These are phyloP conservation scores for Monochamus saltuarius DNA, from an alignment of 1,140 invertebrate genomes.

Conservation along the genomic window DNA sequence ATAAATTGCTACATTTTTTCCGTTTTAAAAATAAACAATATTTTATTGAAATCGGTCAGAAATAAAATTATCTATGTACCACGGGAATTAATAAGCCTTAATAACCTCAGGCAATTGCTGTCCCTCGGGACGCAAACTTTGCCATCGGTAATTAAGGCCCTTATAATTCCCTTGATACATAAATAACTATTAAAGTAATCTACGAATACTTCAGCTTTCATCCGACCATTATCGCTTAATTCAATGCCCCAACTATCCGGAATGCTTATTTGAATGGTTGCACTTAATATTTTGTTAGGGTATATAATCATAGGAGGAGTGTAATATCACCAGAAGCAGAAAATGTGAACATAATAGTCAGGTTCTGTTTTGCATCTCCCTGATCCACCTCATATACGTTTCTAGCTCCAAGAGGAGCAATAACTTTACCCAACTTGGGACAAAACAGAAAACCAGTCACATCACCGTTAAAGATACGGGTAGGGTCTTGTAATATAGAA, in stretches of 20 bases:
- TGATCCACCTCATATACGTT: slow-evolving; percentile 42
- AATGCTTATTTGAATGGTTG: slow-evolving; percentile 36
- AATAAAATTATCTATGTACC: too few species aligned
- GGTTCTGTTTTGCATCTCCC: slow-evolving; percentile 19
- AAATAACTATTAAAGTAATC: too few species aligned
- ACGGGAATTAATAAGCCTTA: too few species aligned
- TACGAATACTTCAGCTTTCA: slow-evolving; percentile 48
- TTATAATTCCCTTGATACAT: too few species aligned
- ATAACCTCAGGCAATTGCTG: too few species aligned
- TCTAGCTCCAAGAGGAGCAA: slow-evolving; percentile 40
- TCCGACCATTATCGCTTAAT: slow-evolving; percentile 47
- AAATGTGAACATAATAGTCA: slow-evolving; percentile 22
- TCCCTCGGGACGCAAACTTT: too few species aligned
- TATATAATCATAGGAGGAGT: slow-evolving; percentile 40
- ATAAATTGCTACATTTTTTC: too few species aligned
- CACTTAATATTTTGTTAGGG: slow-evolving; percentile 36
- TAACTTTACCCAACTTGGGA: slow-evolving; percentile 41
- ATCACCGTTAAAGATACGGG: slow-evolving; percentile 47
- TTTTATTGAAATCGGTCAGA: too few species aligned
- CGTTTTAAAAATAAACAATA: too few species aligned
- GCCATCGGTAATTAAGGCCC: too few species aligned
- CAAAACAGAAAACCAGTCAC: slow-evolving; percentile 47
- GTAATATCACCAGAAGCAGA: slow-evolving; percentile 23
- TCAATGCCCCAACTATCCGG: slow-evolving; percentile 46
- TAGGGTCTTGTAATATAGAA: slow-evolving; percentile 38